phyloP scores from a whole-genome alignment of 2,797 vertebrate genomes.

The Leptodactylus fallax region DNA sequence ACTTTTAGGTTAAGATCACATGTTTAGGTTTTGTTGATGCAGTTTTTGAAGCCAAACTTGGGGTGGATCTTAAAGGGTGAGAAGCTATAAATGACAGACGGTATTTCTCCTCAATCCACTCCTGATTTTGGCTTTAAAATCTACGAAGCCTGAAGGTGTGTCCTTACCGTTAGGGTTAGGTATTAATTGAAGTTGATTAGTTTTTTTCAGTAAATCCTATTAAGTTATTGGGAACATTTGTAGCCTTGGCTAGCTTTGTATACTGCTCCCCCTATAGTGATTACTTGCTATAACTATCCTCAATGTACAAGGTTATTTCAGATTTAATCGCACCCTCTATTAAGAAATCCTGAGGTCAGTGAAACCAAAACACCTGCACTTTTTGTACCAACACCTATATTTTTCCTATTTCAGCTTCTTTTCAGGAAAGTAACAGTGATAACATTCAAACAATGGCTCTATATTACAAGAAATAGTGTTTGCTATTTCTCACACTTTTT shows the following conservation, averaged over 20 bases:
- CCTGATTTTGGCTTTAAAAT: too few species aligned
- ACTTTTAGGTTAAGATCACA: too few species aligned
- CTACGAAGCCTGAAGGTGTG: too few species aligned
- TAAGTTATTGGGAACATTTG: neutral
- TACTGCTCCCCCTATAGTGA: neutral
- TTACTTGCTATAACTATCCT: neutral
- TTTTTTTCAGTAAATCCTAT: too few species aligned
- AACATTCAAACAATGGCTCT: constrained; percentile 25
- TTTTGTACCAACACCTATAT: neutral
- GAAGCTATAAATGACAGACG: too few species aligned
- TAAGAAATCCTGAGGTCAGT: neutral
- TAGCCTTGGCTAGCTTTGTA: neutral
- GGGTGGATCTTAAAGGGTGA: too few species aligned
- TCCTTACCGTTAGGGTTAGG: too few species aligned
- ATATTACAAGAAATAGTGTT: neutral
- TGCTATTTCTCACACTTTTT: constrained; percentile 37
- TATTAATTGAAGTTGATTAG: too few species aligned
- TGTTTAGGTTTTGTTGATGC: too few species aligned
- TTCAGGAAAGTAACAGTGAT: constrained; percentile 10
- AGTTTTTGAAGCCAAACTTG: too few species aligned
- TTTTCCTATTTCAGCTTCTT: constrained; percentile 10
- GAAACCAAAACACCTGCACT: constrained; percentile 16
- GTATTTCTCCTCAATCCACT: too few species aligned
- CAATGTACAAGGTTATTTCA: neutral
- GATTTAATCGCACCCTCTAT: neutral